phyloP scores from a whole-genome alignment of 2,113 vertebrate species.

The Cyphomyrus discorhynchus region DNA sequence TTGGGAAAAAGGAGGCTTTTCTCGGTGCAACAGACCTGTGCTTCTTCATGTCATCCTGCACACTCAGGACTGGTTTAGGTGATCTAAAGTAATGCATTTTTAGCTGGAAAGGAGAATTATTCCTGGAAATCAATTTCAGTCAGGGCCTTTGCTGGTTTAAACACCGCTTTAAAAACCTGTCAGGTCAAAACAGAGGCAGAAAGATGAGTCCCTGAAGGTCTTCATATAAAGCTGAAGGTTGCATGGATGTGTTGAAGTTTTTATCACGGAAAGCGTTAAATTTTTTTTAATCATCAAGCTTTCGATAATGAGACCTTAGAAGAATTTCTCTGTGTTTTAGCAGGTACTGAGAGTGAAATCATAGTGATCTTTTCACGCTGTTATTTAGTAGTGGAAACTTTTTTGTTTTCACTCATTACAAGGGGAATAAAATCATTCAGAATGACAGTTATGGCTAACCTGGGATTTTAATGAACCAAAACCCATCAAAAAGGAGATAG shows the following conservation, averaged over 20 bases:
- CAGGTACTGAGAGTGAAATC: neutral
- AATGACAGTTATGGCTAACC: neutral
- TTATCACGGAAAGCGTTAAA: neutral
- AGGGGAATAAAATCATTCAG: neutral
- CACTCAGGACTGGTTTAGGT: slow-evolving; percentile 37
- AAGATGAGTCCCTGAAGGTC: neutral
- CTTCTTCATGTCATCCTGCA: slow-evolving; percentile 45
- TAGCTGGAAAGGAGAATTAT: slow-evolving; percentile 47
- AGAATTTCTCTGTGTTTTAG: neutral
- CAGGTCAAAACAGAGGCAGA: neutral
- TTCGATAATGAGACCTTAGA: neutral
- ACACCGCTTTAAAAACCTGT: slow-evolving; percentile 34
- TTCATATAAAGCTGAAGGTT: neutral
- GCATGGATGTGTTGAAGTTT: neutral
- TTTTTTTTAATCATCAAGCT: neutral
- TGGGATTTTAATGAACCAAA: neutral
- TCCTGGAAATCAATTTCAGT: slow-evolving; percentile 50
- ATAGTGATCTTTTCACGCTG: neutral
- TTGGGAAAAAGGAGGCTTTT: slow-evolving; percentile 31
- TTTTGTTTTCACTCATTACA: neutral
- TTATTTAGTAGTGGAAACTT: neutral
- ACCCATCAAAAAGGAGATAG: neutral
- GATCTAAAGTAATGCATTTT: slow-evolving; percentile 48
- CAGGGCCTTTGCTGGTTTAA: slow-evolving; percentile 38
- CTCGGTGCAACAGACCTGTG: slow-evolving; percentile 29